A percentile compares a stretch with the other conserved stretches of the same genome.
Conservation (phyloP, 2,888 invertebrate species). For the Phania funesta region DNA sequence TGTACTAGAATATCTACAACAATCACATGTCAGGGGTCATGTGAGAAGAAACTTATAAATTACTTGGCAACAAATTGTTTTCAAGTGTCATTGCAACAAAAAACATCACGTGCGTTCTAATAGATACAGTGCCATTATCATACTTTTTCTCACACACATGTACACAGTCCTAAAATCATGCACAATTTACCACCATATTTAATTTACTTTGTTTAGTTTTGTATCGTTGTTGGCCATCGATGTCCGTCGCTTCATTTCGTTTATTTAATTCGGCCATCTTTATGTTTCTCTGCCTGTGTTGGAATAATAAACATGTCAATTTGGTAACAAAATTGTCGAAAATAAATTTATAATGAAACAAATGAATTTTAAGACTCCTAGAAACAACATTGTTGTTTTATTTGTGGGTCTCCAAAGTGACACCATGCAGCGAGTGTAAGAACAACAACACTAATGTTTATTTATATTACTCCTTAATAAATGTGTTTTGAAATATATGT, state of each 20-base stretch:
- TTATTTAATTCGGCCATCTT: background rate
- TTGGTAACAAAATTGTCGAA: conserved; percentile 36
- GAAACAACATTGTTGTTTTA: conserved; percentile 15
- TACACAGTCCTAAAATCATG: background rate
- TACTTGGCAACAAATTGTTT: conserved; percentile 68
- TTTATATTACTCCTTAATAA: conserved; percentile 12
- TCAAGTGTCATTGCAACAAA: conserved; percentile 63
- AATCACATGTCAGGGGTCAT: conserved; percentile 60
- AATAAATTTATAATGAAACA: conserved; percentile 33
- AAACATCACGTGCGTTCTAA: conserved; percentile 36
- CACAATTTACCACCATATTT: conserved; percentile 31
- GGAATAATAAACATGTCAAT: conserved; percentile 67
- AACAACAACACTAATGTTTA: conserved; percentile 6
- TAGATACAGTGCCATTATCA: background rate
- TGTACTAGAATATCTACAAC: conserved; percentile 13
- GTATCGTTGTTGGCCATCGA: too few relatives aligned
- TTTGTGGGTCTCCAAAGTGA: conserved; percentile 33
- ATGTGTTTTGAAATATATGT: too few relatives aligned
- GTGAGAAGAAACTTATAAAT: conserved; percentile 62
- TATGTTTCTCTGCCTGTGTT: conserved; percentile 9
- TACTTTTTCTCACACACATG: background rate
- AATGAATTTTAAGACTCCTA: background rate
- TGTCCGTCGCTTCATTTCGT: background rate
- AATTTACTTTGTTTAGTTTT: too few relatives aligned
- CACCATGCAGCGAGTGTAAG: background rate